Conservation (phyloP, 1,140 invertebrate species). For the Sipha flava region DNA sequence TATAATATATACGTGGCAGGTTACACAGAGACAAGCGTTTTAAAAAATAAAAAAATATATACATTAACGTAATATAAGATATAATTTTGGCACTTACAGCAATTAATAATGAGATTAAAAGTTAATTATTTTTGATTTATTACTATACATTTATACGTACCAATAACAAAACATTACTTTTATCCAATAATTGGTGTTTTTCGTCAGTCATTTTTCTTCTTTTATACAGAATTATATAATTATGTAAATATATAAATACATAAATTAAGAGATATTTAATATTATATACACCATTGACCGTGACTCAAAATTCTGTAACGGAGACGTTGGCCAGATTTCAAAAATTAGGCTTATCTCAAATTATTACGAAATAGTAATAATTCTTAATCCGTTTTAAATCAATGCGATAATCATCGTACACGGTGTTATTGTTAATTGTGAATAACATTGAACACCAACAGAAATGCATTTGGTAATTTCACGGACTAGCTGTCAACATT, state of each 20-base stretch:
- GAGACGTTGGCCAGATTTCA: not conserved
- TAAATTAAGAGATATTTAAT: not conserved
- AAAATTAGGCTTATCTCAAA: not conserved
- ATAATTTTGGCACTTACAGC: constrained; percentile 26
- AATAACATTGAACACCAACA: not conserved
- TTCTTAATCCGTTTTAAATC: too few species aligned
- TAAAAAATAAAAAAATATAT: not conserved
- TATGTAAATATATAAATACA: not conserved
- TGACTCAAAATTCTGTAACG: not conserved
- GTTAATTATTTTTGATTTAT: constrained; percentile 28
- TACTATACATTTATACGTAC: not conserved
- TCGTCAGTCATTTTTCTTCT: constrained; percentile 16
- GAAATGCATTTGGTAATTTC: not conserved
- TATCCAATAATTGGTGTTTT: constrained; percentile 25
- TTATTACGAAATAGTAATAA: not conserved
- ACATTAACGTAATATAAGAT: not conserved
- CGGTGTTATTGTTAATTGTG: not conserved
- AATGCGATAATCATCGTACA: not conserved
- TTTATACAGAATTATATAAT: not conserved
- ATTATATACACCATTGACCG: not conserved
- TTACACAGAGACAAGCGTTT: not conserved
- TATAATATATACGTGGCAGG: not conserved
- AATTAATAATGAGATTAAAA: constrained; percentile 25
- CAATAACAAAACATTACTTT: constrained; percentile 26
- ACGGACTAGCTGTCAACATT: constrained; percentile 24